Base-by-base conservation (phyloP, 2,888 invertebrate species). In the Gastracanthus pulcherrimus region DNA sequence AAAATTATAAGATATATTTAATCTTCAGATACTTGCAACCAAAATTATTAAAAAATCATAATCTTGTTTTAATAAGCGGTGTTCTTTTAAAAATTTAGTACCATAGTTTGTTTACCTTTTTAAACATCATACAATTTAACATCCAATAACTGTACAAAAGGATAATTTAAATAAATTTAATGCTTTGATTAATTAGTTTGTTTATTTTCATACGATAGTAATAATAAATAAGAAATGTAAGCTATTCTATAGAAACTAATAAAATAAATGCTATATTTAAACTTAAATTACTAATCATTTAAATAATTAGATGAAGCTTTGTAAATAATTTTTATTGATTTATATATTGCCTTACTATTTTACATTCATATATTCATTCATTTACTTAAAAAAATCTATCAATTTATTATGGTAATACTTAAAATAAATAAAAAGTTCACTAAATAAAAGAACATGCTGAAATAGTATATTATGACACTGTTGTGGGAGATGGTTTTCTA, bases 261-360 rank as follows among this genome's bases (percentile, higher is more conserved):
- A 55, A 23, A 23, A 0, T 23, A 26, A 26, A 55, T 55, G 26
- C n/a, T n/a, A n/a, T n/a, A n/a, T n/a, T n/a, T n/a, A n/a, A n/a
- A n/a, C n/a, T n/a, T n/a, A n/a, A n/a, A n/a, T n/a, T n/a, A n/a
- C n/a, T n/a, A n/a, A n/a, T n/a, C 13, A 55, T 19, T 55, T 55
- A 26, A 55, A 55, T 55, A 55, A 55, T 9, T 55, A 55, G 55
- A 26, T 55, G 55, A 55, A 55, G 55, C 55, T 55, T 55, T 55
- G 26, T 55, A 55, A 55, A 55, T 55, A 26, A 55, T 19, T 62
- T 62, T 62, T 62, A 62, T 62, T 62, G n/a, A 7, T 62, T 34
- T 62, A 62, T 62, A 2, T 62, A 34, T 19, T 45, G 45, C 7
- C 19, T 36, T 36, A 48, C 29, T 48, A 23, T 19, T 38, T 64